Evolutionary conservation across 2,113 vertebrate genomes (phyloP).

Genomic region (Takifugu flavidus): DNA sequence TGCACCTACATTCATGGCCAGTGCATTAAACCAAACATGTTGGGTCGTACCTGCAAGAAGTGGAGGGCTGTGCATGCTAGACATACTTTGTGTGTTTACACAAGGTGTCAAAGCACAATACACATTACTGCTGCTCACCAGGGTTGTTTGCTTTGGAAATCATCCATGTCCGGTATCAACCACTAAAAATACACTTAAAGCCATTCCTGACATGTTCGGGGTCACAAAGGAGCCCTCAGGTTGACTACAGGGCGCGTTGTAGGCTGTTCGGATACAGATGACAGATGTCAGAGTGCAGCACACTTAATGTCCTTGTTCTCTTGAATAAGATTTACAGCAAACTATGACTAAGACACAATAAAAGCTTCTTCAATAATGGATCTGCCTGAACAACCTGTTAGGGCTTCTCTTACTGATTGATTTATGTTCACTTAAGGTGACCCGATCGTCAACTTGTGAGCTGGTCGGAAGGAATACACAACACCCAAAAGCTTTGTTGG

Average conservation of each 20-base stretch:
- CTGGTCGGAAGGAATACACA: too few relatives aligned
- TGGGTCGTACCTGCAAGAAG: constrained; percentile 2
- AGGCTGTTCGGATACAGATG: constrained; percentile 53
- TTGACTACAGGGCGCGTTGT: constrained; percentile 38
- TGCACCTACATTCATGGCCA: too few relatives aligned
- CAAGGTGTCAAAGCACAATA: constrained; percentile 52
- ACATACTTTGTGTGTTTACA: constrained; percentile 59
- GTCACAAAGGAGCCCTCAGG: constrained; percentile 43
- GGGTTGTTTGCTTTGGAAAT: constrained; percentile 68
- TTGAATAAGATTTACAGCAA: constrained; percentile 48
- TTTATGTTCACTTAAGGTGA: constrained; percentile 31
- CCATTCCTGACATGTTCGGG: constrained; percentile 35
- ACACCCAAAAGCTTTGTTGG: too few relatives aligned
- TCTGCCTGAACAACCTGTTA: constrained; percentile 44
- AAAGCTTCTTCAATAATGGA: constrained; percentile 50
- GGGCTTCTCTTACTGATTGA: constrained; percentile 48
- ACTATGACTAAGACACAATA: constrained; percentile 31
- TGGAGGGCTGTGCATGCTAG: constrained; percentile 14
- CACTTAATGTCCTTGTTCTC: constrained; percentile 53
- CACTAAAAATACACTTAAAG: constrained; percentile 66
- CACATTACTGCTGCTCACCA: constrained; percentile 47
- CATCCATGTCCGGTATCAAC: constrained; percentile 66
- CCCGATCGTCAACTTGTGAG: too few relatives aligned
- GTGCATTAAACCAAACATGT: neutral
- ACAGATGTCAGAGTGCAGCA: constrained; percentile 56